Conservation (phyloP, 2,888 invertebrate species). For the Euplagia quadripunctaria region DNA sequence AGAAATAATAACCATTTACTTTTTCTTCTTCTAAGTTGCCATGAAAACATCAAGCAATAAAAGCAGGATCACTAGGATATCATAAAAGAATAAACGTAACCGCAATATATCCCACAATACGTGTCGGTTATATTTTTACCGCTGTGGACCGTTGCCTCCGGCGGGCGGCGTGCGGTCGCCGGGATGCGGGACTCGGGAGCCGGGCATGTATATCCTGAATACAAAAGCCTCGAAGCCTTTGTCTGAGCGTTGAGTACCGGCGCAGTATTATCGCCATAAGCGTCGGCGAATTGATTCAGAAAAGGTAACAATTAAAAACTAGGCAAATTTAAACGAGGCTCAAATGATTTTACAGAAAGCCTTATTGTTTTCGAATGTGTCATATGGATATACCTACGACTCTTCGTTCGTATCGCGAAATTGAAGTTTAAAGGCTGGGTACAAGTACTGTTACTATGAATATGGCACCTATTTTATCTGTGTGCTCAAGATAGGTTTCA, state of each 20-base stretch:
- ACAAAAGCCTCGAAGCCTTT: slow-evolving; percentile 35
- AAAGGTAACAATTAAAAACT: neutral
- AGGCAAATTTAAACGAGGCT: neutral
- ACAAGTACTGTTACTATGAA: too few species aligned
- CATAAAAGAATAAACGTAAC: slow-evolving; percentile 46
- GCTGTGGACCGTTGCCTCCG: slow-evolving; percentile 41
- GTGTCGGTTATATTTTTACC: slow-evolving; percentile 51
- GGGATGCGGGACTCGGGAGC: slow-evolving; percentile 47
- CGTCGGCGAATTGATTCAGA: neutral
- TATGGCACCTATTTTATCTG: too few species aligned
- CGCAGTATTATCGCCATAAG: slow-evolving; percentile 36
- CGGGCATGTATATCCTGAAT: slow-evolving; percentile 28
- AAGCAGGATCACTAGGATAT: slow-evolving; percentile 29
- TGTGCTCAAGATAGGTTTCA: too few species aligned
- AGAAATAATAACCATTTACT: too few species aligned
- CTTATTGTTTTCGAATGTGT: neutral
- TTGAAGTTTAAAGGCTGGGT: too few species aligned
- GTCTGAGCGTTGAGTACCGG: slow-evolving; percentile 46
- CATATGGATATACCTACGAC: too few species aligned
- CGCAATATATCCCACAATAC: slow-evolving; percentile 48
- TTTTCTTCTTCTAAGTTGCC: neutral
- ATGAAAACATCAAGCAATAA: slow-evolving; percentile 38
- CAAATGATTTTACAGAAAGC: neutral
- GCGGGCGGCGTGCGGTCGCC: slow-evolving; percentile 46
- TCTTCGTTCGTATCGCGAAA: too few species aligned